A percentile compares a stretch with the other conserved stretches of the same genome.
phyloP scores from a whole-genome alignment of 1,140 invertebrate genomes.

The Brachionus sp. region DNA sequence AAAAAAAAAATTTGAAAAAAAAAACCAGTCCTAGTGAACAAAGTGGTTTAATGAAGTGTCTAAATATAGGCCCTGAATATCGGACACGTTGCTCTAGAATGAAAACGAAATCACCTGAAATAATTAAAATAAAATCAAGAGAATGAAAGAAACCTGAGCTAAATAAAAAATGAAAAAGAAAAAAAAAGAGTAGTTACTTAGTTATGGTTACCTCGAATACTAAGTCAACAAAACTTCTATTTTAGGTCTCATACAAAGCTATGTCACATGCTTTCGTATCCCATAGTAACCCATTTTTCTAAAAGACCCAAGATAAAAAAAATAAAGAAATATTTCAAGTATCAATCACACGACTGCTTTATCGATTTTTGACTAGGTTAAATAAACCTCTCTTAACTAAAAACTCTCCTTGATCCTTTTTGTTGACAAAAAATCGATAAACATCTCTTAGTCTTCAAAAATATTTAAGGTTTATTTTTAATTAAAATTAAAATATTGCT shows the following conservation, averaged over 20 bases:
- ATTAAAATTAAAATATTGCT: not conserved
- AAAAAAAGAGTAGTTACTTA: constrained; percentile 29
- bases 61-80: constrained; percentile 13
- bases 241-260: not conserved
- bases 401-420: not conserved
- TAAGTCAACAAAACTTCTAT: constrained; percentile 6
- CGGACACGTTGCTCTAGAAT: constrained; percentile 10
- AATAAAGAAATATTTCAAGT: not conserved
- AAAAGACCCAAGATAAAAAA: constrained; percentile 1
- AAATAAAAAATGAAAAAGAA: not conserved
- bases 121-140: not conserved
- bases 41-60: not conserved
- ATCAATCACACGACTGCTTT: not conserved
- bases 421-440: constrained; percentile 24
- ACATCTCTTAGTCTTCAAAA: not conserved
- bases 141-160: not conserved
- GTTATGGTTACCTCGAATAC: constrained; percentile 32
- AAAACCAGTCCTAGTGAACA: not conserved
- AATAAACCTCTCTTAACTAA: not conserved
- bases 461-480: not conserved
- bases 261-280: constrained; percentile 14
- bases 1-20: not conserved
- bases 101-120: not conserved
- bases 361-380: constrained; percentile 15
- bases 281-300: not conserved